Base-by-base conservation (phyloP, 2,888 invertebrate genomes). In the Sarcophaga variegata region DNA sequence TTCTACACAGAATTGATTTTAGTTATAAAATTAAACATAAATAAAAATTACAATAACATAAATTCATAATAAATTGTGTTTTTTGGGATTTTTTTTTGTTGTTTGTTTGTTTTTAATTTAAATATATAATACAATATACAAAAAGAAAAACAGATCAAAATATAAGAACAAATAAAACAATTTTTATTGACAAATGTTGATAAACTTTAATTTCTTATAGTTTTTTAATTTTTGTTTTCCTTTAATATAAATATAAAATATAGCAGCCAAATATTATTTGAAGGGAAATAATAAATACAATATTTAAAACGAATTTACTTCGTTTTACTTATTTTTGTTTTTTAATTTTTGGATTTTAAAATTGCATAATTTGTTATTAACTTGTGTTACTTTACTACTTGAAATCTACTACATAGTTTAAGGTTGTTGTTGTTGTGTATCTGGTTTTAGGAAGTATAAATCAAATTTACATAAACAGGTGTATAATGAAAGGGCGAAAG, bases 111-210 rank as follows among this genome's bases (percentile, higher is more conserved):
- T 78, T 67, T 78, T 79, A 49, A 85, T 14, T 11, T 67, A 49
- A 85, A 85, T 85, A 85, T 85, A 85, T 80, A 83, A 83, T 83
- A 54, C n/a, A 80, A 84, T 85, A 85, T 80, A 80, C 80, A 85
- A 27, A 85, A 77, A 54, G 17, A 54, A 14, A 54, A 54, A 54
- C 71, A 77, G 37, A 60, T 75, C 27, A 80, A 71, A 81, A 75
- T 67, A 54, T 54, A 79, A 59, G 20, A 71, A 66, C 70, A 60
- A 71, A 66, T 76, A 60, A 71, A 83, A 72, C 49, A 72, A 75
- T 69, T 5, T 37, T 59, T 4, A 49, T 22, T 79, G 67, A 75
- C 63, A 63, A n/a, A 69, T 75, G 37, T 14, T 54, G 17, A 54
- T 12, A 54, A 54, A 74, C 22, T 81, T 75, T 20, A 76, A 80